Conservation (phyloP, 2,797 vertebrate species). For the Acridotheres tristis region DNA sequence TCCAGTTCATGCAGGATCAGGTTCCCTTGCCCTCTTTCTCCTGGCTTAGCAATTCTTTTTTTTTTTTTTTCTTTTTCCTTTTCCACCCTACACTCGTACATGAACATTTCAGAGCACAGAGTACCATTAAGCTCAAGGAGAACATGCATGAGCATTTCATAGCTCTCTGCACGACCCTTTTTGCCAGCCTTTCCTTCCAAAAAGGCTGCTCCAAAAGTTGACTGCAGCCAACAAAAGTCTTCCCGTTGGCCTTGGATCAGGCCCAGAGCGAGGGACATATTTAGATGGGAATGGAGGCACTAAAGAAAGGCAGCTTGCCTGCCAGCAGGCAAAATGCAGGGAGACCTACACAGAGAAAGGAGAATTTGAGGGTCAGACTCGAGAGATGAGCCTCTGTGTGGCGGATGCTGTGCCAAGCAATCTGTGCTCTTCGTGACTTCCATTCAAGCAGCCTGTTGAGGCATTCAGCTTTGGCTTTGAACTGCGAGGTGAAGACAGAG, state of each 20-base stretch:
- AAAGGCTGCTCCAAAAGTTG: not conserved
- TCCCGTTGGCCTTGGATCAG: not conserved
- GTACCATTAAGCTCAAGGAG: not conserved
- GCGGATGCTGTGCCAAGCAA: not conserved
- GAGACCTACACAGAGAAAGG: not conserved
- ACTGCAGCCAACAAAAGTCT: not conserved
- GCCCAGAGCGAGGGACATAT: not conserved
- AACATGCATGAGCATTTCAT: not conserved
- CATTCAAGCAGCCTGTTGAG: not conserved
- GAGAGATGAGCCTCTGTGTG: accelerated
- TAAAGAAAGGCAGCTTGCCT: not conserved
- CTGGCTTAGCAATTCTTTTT: slow-evolving; percentile 27
- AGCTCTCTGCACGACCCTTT: not conserved
- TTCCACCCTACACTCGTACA: not conserved
- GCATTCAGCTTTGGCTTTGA: not conserved
- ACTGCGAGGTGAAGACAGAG: not conserved
- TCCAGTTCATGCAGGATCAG: slow-evolving; percentile 61
- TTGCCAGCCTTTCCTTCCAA: not conserved
- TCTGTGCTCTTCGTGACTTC: not conserved
- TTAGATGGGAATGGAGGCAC: not conserved
- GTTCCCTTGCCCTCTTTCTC: slow-evolving; percentile 65
- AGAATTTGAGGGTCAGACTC: not conserved
- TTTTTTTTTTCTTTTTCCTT: not conserved
- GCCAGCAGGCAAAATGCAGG: not conserved
- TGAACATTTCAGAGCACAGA: not conserved